Evolutionary conservation across 1,140 invertebrate genomes (phyloP), one percentile per base, ranked within the genome.

Genomic region (Globodera ellingtonae): DNA sequence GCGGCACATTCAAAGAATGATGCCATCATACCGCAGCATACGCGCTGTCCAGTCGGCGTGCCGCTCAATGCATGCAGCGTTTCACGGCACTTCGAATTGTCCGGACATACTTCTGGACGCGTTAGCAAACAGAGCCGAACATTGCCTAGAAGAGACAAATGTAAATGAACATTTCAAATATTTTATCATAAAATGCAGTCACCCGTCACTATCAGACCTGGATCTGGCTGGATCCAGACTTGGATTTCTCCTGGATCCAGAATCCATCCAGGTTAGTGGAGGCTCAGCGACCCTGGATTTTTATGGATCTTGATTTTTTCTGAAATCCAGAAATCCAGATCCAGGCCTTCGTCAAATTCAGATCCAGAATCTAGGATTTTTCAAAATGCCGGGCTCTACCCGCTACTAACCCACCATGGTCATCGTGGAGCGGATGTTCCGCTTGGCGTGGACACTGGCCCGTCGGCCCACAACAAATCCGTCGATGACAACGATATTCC

Each of bases 401-500:
- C 35, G 35, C 2, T 35, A 35, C 35, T 75, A 7, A 65, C 59
- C 59, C 35, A 84, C 83, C 80, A 47, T 69, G 46, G 18, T 82
- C 85, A 75, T 86, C 84, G 44, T 62, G 70, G 50, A 86, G 72
- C 46, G 76, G 84, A 15, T 75, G 50, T 35, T 87, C 79, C n/a
- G 75, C 72, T 1, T 15, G 1, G 4, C 18, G 50, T 24, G 84
- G 84, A 62, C 84, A 86, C 9, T 73, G 80, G 24, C 83, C 86
- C 21, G 81, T 56, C 24, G 75, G 66, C 48, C 86, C 84, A 77
- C 84, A 86, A 50, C 84, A 86, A 7, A 87, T 62, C 18, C 75
- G 59, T 15, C 46, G 69, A 18, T 66, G 69, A 69, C 84, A 86
- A 66, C 73, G 66, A 66, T 35, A 86, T 18, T 74, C 73, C 52